A percentile compares a stretch with the other conserved stretches of the same genome.
Evolutionary conservation across 2,113 vertebrate genomes (phyloP).

Genomic region (Oncorhynchus mykiss): DNA sequence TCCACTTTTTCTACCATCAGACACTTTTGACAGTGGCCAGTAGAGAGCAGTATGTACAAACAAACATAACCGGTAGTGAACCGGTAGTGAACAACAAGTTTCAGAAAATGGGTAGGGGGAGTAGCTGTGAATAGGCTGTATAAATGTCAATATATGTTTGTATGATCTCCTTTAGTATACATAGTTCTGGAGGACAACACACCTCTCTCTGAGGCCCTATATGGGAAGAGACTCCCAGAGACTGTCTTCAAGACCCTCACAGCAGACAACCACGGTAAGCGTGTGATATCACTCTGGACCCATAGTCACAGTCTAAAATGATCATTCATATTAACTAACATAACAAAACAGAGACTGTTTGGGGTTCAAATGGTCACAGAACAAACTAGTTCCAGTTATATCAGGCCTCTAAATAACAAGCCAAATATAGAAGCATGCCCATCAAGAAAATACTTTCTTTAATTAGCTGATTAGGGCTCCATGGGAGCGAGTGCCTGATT

Average conservation of each 20-base stretch:
- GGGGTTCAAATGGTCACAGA: background rate
- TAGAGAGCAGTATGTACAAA: conserved; percentile 25
- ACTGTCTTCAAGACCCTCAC: conserved; percentile 67
- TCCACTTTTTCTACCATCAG: conserved; percentile 4
- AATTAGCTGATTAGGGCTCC: conserved; percentile 19
- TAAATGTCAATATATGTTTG: background rate
- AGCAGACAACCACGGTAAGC: conserved; percentile 71
- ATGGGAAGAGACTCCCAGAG: conserved; percentile 69
- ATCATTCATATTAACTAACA: background rate
- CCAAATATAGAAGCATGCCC: conserved; percentile 9
- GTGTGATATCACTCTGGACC: conserved; percentile 1
- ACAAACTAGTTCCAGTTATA: background rate
- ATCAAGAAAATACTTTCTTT: conserved; percentile 32
- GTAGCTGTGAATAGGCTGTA: conserved; percentile 24
- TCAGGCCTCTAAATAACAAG: conserved; percentile 5
- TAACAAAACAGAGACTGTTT: background rate
- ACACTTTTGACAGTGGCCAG: conserved; percentile 33
- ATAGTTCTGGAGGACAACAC: conserved; percentile 76
- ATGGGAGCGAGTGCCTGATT: conserved; percentile 2
- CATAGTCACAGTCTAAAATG: background rate
- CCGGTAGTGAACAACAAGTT: background rate
- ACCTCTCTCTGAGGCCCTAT: conserved; percentile 63
- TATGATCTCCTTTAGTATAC: conserved; percentile 61
- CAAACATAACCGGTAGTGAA: background rate
- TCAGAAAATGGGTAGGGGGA: conserved; percentile 44